Evolutionary conservation across 2,113 vertebrate species (phyloP), one percentile per base, ranked within the genome.

Genomic region (Etheostoma cragini): DNA sequence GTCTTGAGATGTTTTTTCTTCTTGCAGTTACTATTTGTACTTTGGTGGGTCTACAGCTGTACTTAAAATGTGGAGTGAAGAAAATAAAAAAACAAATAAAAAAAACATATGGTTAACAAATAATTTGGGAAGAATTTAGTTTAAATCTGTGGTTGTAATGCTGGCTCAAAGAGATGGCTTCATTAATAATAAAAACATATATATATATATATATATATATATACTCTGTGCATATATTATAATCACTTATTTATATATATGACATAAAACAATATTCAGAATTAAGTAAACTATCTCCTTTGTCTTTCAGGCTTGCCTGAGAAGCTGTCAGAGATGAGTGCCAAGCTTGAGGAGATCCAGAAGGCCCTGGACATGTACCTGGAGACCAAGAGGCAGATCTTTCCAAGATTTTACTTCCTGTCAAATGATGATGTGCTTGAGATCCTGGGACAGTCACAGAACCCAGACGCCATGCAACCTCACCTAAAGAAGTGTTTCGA

Each of bases 401-500:
- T 98, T 83, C 97, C 97, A 1, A 94, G 97, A 45, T 97, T 98
- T 91, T 98, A 97, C 89, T 98, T 98, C 92, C 81, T 98, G 70
- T 97, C 97, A 72, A 97, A 96, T 6, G 96, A 97, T 14, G 96
- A 97, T 12, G 93, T 98, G 15, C 89, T 98, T 89, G 97, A 97
- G 92, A 96, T 97, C 85, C 88, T 97, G 83, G 97, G 97, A 46
- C 97, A 97, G 91, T 96, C 97, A 0, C 95, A 96, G 22, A 97
- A 96, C 84, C 96, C 96, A 0, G 92, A 96, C 2, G 96, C 97
- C 3, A 95, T 98, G 81, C 97, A 97, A 77, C 96, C 96, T 0
- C 96, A 98, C 90, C 93, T 98, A 76, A 97, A 96, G 85, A 97
- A 98, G 77, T 98, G 97, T 89, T 98, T 98, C 0, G 96, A 96